phyloP scores from a whole-genome alignment of 2,113 vertebrate genomes.

The Myiagra hebetior region DNA sequence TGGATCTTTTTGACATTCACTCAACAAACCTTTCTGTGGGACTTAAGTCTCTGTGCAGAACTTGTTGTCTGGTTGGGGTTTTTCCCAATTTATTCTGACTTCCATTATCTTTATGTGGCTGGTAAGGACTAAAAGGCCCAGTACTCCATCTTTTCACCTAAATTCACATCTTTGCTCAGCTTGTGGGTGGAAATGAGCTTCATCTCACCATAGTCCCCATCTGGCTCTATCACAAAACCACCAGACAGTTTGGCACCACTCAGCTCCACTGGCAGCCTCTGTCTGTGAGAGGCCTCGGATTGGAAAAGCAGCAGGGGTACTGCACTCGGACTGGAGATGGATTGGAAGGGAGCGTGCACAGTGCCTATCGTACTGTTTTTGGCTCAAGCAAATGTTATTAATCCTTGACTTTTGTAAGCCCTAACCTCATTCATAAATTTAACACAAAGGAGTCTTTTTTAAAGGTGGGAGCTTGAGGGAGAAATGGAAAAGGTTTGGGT shows the following conservation, averaged over 20 bases:
- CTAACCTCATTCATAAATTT: conserved; percentile 54
- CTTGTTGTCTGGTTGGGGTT: neutral
- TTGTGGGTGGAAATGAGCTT: neutral
- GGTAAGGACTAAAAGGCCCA: neutral
- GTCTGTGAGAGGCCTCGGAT: neutral
- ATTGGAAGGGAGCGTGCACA: neutral
- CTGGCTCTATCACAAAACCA: conserved; percentile 43
- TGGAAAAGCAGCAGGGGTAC: conserved; percentile 41
- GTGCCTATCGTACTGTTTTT: conserved; percentile 30
- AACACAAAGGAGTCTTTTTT: neutral
- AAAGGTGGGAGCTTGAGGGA: neutral
- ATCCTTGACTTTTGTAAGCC: conserved; percentile 1
- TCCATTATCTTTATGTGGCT: neutral
- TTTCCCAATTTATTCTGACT: neutral
- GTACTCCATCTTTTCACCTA: neutral
- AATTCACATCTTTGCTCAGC: neutral
- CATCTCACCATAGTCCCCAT: conserved; percentile 13
- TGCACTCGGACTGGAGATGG: conserved; percentile 18
- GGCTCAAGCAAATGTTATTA: conserved; percentile 31
- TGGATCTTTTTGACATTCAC: neutral
- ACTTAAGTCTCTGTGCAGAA: neutral
- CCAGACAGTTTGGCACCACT: conserved; percentile 55
- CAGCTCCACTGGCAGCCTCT: conserved; percentile 16
- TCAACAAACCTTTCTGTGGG: neutral
- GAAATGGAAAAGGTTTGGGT: neutral